These are phyloP conservation scores for Monoplex corrugatus DNA, from an alignment of 2,888 invertebrate species.

Conservation along the genomic window DNA sequence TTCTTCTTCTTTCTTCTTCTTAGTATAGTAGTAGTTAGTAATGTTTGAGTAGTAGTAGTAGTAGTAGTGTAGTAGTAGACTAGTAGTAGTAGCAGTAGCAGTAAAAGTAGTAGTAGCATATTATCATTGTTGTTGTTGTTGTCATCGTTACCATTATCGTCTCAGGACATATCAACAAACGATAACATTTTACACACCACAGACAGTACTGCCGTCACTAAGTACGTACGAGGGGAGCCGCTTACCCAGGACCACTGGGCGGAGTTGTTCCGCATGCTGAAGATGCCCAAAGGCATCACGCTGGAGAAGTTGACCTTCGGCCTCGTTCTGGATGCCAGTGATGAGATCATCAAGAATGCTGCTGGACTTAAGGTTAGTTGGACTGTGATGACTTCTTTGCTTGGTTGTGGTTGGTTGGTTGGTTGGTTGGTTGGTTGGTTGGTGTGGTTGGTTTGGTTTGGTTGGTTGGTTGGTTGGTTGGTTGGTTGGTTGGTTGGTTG, in stretches of 20 bases:
- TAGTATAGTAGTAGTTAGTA: no score
- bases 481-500: neutral
- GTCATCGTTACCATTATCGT: no score
- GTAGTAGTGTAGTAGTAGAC: no score
- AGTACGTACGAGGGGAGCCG: slow-evolving; percentile 91
- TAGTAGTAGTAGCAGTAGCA: no score
- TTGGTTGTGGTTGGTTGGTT: neutral
- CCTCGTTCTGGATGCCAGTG: slow-evolving; percentile 87
- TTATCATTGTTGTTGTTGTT: no score
- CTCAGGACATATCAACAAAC: no score
- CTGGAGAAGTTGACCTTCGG: slow-evolving; percentile 90
- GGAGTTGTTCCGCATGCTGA: slow-evolving; percentile 90
- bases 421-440: neutral
- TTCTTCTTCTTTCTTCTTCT: no score
- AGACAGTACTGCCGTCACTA: slow-evolving; percentile 86
- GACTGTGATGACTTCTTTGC: neutral
- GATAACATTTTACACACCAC: slow-evolving; percentile 14
- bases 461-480: neutral
- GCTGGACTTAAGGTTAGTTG: slow-evolving; percentile 86
- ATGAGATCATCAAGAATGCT: slow-evolving; percentile 83
- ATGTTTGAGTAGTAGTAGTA: no score
- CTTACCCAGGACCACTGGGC: slow-evolving; percentile 96
- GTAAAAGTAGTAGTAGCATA: no score
- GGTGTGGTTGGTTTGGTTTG: neutral
- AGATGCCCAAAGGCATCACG: slow-evolving; percentile 87